Base-by-base conservation (phyloP, 2,113 vertebrate species). In the Osmerus eperlanus region DNA sequence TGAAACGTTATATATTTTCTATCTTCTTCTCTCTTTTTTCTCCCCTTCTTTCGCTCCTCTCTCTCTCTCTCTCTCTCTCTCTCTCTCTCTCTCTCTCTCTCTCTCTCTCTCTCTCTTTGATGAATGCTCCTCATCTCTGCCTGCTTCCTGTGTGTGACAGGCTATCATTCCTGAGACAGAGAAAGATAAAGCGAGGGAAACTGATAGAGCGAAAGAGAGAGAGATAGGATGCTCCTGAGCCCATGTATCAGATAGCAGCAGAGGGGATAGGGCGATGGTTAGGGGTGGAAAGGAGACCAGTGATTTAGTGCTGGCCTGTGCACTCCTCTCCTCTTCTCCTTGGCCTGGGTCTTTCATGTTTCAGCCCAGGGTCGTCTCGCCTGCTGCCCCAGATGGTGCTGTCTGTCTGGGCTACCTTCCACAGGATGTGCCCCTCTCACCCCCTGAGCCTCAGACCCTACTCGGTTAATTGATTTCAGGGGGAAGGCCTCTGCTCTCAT, bases 381-480 rank as follows among this genome's bases (percentile, higher is more conserved):
- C 87, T 77, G 85, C 85, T 82, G 82, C 91, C 88, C 86, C 94
- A 96, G 94, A 94, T 96, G 93, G 89, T 94, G 93, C 91, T 95
- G 94, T 96, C 94, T 93, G 87, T 96, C 92, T 56, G 85, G 3
- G 73, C 85, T 71, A 85, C 92, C 80, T 67, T 86, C 68, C 83
- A 90, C 85, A 91, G 92, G 92, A 94, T 92, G 91, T 88, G 83
- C 83, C 87, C 87, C 82, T 90, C 85, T 78, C 66, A 71, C 76
- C 84, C 77, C 71, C 78, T 76, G 72, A 65, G 67, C 79, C 72
- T 70, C 82, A 88, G 82, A 62, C 81, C 41, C 79, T 89, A 84
- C 84, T 84, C 67, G 21, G 58, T 71, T 85, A 95, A 97, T 96
- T 96, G 93, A 97, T 96, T 96, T 95, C 91, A 91, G 92, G 91